phyloP scores from a whole-genome alignment of 2,888 invertebrate genomes.

The Acronicta leporina region DNA sequence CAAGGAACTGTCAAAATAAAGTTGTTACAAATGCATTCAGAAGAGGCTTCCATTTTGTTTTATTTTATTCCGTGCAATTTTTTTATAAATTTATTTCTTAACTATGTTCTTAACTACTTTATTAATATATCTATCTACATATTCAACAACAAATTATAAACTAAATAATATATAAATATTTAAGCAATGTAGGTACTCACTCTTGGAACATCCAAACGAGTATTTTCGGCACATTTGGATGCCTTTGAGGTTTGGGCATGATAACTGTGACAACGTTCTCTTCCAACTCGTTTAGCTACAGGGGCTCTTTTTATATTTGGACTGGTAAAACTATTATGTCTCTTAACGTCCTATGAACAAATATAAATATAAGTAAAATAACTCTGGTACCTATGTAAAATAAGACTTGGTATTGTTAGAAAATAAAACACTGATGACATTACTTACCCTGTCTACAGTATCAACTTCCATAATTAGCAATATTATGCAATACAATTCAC shows the following conservation, averaged over 20 bases:
- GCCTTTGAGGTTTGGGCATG: conserved; percentile 67
- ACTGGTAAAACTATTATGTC: conserved; percentile 79
- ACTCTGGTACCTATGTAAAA: no score
- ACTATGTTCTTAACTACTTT: neutral
- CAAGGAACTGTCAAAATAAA: conserved; percentile 59
- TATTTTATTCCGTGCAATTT: no score
- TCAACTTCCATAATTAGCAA: conserved; percentile 40
- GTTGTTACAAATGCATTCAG: conserved; percentile 60
- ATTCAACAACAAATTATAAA: no score
- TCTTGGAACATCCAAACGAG: conserved; percentile 64
- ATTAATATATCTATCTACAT: neutral
- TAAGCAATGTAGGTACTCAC: conserved; percentile 57
- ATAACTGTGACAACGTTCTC: conserved; percentile 82
- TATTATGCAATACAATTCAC: neutral
- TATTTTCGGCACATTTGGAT: conserved; percentile 43
- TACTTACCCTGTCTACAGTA: conserved; percentile 47
- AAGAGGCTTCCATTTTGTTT: neutral
- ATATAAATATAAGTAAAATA: neutral
- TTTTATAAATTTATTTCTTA: no score
- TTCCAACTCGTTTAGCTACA: conserved; percentile 71
- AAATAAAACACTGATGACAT: neutral
- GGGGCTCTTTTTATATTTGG: conserved; percentile 70
- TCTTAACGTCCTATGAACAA: conserved; percentile 70
- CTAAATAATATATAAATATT: no score
- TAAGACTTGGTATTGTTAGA: neutral